A percentile compares a stretch with the other conserved stretches of the same genome.
These are phyloP conservation scores for Spinus olivaceus DNA, from an alignment of 2,797 vertebrate species.

Conservation along the genomic window DNA sequence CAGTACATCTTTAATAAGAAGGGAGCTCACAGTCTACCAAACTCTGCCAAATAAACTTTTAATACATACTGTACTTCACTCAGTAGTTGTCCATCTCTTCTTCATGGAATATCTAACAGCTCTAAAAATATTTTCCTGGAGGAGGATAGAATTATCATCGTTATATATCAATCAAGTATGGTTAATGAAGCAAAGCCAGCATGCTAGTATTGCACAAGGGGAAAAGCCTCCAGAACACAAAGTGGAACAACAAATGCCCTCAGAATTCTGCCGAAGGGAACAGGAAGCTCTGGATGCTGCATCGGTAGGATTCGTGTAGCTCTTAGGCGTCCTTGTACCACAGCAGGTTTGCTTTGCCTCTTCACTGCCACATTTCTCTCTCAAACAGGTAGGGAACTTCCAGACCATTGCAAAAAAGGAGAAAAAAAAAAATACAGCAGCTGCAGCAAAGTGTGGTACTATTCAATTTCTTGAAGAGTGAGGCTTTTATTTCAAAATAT, in stretches of 20 bases:
- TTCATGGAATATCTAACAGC: slow-evolving; percentile 67
- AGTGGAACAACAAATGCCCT: slow-evolving; percentile 67
- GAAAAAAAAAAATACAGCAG: slow-evolving; percentile 52
- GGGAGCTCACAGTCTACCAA: slow-evolving; percentile 75
- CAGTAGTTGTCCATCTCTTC: slow-evolving; percentile 62
- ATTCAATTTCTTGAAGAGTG: slow-evolving; percentile 73
- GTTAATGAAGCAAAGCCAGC: slow-evolving; percentile 80
- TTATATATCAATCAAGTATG: slow-evolving; percentile 76
- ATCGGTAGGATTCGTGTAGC: slow-evolving; percentile 23
- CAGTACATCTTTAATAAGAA: slow-evolving; percentile 83
- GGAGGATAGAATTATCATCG: slow-evolving; percentile 76
- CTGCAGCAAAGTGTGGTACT: slow-evolving; percentile 69
- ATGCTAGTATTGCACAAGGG: slow-evolving; percentile 76
- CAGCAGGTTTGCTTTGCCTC: slow-evolving; percentile 57
- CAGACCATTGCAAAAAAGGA: slow-evolving; percentile 53
- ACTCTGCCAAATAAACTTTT: slow-evolving; percentile 69
- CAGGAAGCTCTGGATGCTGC: slow-evolving; percentile 64
- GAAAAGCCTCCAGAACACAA: slow-evolving; percentile 74
- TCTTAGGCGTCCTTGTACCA: slow-evolving; percentile 54
- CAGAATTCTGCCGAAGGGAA: slow-evolving; percentile 48
- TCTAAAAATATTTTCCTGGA: slow-evolving; percentile 78
- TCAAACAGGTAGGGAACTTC: slow-evolving; percentile 57
- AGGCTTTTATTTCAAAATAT: slow-evolving; percentile 80
- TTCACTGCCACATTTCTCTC: slow-evolving; percentile 31
- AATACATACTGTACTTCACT: slow-evolving; percentile 63